Base-by-base conservation (phyloP, 2,113 vertebrate species). In the Neolamprologus brichardi region DNA sequence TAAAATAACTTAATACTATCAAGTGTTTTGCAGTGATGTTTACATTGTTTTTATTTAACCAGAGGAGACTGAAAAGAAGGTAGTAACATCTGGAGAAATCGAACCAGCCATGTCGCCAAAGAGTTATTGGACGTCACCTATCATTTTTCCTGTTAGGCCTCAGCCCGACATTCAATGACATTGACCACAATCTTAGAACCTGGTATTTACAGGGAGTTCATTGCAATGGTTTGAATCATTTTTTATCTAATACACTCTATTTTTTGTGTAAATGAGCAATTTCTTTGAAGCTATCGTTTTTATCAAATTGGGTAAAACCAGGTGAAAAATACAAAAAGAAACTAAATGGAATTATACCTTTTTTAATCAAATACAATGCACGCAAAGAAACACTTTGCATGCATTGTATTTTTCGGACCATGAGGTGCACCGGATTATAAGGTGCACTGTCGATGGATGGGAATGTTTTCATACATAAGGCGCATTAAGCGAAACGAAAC, bases 1-100 rank as follows among this genome's bases (percentile, higher is more conserved):
- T 94, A 94, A 93, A 93, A 92, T 62, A 93, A 95, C 88, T 90
- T 78, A 54, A 92, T 86, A 34, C n/a, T 34, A 34, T 72, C 15
- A 90, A 81, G 32, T 81, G 23, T 56, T 77, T 44, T 30, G 5
- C 23, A 28, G 17, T 34, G n/a, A 20, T 28, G 37, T 44, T 77
- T 60, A 30, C 8, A 41, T 46, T 34, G 39, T 72, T 72, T 72
- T 44, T 10, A 72, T 44, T 72, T 41, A 25, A 72, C 20, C 67
- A 44, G 67, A 72, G 20, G n/a, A 25, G 39, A 17, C 39, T 72
- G 67, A 72, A 72, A 72, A 72, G 12, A 72, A 44, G 39, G 39
- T 72, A 44, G 39, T 17, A 72, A 25, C 13, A 44, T 44, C 20
- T 44, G 8, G 8, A 44, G 39, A 39, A 67, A 39, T 67, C 7